Percentiles rank a stretch among this genome's conserved stretches.
Conservation (phyloP, 2,113 vertebrate genomes). For the Amblyornis subalaris region DNA sequence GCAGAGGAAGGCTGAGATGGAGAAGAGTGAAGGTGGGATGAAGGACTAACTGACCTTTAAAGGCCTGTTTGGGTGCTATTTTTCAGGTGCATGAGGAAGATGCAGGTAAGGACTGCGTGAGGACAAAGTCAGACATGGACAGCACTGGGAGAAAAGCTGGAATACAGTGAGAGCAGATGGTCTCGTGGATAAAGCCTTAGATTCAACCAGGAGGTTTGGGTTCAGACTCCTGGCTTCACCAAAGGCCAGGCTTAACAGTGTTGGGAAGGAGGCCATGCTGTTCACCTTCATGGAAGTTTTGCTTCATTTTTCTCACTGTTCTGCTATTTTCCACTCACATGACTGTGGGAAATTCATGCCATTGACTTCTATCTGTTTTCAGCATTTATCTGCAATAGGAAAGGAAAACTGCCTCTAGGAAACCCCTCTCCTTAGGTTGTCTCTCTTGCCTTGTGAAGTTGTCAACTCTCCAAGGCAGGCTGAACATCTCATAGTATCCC, state of each 20-base stretch:
- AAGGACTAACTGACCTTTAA: neutral
- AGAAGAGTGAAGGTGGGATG: neutral
- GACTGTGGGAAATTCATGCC: neutral
- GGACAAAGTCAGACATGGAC: neutral
- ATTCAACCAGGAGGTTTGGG: neutral
- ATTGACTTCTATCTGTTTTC: neutral
- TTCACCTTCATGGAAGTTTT: neutral
- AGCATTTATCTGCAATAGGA: neutral
- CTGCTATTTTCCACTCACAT: neutral
- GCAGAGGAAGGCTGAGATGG: neutral
- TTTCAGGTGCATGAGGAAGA: neutral
- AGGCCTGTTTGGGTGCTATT: neutral
- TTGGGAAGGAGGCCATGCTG: neutral
- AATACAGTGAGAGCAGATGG: accelerated
- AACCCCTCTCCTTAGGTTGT: neutral
- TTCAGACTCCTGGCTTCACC: neutral
- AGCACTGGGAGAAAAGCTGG: neutral
- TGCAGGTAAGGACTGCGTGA: neutral
- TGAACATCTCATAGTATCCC: neutral
- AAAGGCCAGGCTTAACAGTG: neutral
- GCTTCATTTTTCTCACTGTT: neutral
- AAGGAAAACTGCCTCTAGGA: neutral
- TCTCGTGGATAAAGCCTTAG: neutral
- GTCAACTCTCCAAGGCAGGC: neutral
- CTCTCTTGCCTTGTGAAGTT: neutral